phyloP scores from a whole-genome alignment of 2,888 invertebrate genomes.

The Diadegma fenestrale region DNA sequence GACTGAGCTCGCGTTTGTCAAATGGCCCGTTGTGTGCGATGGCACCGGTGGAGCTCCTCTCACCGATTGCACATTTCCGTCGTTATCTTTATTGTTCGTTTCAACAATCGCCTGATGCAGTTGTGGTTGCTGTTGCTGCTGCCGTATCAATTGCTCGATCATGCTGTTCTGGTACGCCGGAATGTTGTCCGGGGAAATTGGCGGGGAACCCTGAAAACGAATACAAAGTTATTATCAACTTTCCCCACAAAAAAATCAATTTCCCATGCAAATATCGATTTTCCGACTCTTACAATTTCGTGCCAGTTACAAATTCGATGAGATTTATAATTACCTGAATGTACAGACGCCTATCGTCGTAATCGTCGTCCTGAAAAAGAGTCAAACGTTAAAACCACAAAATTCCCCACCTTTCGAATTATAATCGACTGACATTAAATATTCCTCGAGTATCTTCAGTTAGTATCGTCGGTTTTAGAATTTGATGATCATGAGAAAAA shows the following conservation, averaged over 20 bases:
- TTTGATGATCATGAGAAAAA: too few relatives aligned
- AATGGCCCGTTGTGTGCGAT: constrained; percentile 30
- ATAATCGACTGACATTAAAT: neutral
- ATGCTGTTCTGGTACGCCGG: constrained; percentile 86
- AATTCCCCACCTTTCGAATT: neutral
- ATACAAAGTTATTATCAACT: neutral
- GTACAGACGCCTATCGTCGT: constrained; percentile 80
- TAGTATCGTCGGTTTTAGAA: too few relatives aligned
- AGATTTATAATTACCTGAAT: constrained; percentile 77
- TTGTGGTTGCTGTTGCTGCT: constrained; percentile 78
- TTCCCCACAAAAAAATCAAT: neutral
- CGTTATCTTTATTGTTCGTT: constrained; percentile 54
- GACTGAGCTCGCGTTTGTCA: constrained; percentile 39
- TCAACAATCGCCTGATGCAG: constrained; percentile 67
- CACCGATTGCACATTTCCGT: constrained; percentile 28
- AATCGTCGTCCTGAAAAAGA: constrained; percentile 81
- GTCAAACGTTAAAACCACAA: constrained; percentile 14
- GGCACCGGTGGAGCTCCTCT: constrained; percentile 69
- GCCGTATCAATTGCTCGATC: constrained; percentile 85
- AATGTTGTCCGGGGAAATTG: constrained; percentile 78
- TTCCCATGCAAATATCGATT: neutral
- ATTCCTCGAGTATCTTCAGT: neutral
- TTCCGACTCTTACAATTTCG: neutral
- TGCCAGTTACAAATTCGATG: neutral
- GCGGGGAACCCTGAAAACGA: constrained; percentile 76